A percentile compares a stretch with the other conserved stretches of the same genome.
phyloP scores from a whole-genome alignment of 2,797 vertebrate genomes.

The Cirrhinus mrigala region DNA sequence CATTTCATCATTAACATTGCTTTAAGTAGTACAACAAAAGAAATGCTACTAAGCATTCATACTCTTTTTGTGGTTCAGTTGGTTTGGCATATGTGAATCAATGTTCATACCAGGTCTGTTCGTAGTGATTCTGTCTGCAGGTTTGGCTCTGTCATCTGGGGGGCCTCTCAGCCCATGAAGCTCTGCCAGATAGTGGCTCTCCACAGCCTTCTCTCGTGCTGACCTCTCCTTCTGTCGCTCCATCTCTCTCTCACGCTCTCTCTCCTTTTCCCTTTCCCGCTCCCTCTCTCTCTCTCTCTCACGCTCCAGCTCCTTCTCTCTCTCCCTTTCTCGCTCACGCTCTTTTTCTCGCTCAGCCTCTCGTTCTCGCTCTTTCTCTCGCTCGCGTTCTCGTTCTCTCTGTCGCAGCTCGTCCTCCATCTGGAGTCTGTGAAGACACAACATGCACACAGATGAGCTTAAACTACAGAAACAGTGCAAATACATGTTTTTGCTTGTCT shows the following conservation, averaged over 20 bases:
- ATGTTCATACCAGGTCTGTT: constrained; percentile 85
- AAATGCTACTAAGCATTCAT: not conserved
- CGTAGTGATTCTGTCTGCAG: constrained; percentile 85
- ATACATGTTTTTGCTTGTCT: not conserved
- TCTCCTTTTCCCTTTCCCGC: constrained; percentile 85
- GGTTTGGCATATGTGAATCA: not conserved
- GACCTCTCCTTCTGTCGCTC: constrained; percentile 84
- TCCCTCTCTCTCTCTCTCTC: constrained; percentile 82
- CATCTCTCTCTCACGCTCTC: constrained; percentile 87
- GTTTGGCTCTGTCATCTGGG: constrained; percentile 86
- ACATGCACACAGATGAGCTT: constrained; percentile 9
- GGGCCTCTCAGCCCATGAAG: constrained; percentile 86
- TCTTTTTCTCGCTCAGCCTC: constrained; percentile 82
- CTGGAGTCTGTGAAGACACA: constrained; percentile 82
- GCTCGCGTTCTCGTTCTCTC: constrained; percentile 73
- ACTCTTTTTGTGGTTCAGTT: not conserved
- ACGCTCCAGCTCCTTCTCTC: constrained; percentile 71
- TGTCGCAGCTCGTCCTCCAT: constrained; percentile 92
- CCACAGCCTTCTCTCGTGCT: constrained; percentile 82
- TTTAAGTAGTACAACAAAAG: not conserved
- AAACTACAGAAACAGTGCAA: not conserved
- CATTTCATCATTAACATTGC: not conserved
- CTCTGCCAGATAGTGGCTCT: constrained; percentile 89
- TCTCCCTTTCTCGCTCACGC: constrained; percentile 72
- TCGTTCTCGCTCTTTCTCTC: constrained; percentile 72